These are phyloP conservation scores for Turritopsis rubra DNA, from an alignment of 30 jellyfish, hydroid and myxozoan species.

Conservation along the genomic window DNA sequence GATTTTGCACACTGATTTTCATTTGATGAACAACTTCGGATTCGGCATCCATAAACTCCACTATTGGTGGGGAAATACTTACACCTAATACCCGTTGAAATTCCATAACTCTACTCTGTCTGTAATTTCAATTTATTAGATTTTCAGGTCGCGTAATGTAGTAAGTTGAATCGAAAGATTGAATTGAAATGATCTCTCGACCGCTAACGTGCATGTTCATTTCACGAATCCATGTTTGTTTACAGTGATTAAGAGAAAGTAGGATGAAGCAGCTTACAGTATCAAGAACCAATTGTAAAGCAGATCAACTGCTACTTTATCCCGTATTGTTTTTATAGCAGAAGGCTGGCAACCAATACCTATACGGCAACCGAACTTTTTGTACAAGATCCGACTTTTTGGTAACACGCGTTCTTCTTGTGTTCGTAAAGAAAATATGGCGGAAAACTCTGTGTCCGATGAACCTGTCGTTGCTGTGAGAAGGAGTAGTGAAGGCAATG, in stretches of 20 bases:
- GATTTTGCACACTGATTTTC: constrained; percentile 56
- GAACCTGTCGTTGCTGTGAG: constrained; percentile 12
- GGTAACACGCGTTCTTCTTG: neutral
- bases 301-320: too few relatives aligned
- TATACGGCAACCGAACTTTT: neutral
- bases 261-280: too few relatives aligned
- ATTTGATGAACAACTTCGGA: constrained; percentile 69
- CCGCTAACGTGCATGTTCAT: neutral
- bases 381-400: neutral
- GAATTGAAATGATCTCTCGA: too few relatives aligned
- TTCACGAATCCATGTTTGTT: neutral
- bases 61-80: constrained; percentile 60
- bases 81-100: constrained; percentile 32
- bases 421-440: constrained; percentile 1
- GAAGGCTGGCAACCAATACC: too few relatives aligned
- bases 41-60: constrained; percentile 73
- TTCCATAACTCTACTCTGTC: neutral
- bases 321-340: too few relatives aligned
- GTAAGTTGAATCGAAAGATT: neutral
- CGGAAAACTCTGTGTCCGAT: neutral
- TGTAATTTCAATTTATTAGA: neutral
- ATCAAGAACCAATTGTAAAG: too few relatives aligned
- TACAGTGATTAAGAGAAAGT: neutral
- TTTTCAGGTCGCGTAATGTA: neutral
- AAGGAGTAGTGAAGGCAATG: neutral